These are phyloP conservation scores for Naja naja DNA, from an alignment of 2,113 vertebrate genomes.

Conservation along the genomic window DNA sequence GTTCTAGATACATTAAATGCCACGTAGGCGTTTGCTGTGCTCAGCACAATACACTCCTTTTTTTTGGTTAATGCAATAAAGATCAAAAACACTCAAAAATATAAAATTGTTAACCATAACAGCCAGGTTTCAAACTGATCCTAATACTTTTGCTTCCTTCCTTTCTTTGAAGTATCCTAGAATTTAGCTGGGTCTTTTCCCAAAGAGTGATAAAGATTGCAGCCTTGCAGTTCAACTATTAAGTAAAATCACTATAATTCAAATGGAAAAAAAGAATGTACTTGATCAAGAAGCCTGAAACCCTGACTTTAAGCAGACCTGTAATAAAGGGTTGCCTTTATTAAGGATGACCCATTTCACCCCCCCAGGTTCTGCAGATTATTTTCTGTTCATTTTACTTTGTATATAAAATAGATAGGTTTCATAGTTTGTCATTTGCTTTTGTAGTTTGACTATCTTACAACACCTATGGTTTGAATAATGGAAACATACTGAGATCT, in stretches of 20 bases:
- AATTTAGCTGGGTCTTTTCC: neutral
- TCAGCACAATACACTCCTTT: neutral
- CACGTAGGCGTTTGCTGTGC: neutral
- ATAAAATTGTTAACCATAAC: neutral
- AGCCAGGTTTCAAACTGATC: neutral
- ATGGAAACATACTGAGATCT: slow-evolving; percentile 34
- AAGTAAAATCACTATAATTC: neutral
- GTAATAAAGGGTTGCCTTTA: neutral
- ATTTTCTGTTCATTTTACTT: slow-evolving; percentile 21
- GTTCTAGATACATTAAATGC: slow-evolving; percentile 2
- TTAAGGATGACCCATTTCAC: neutral
- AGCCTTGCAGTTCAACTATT: neutral
- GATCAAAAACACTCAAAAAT: neutral
- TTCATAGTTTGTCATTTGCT: slow-evolving; percentile 2
- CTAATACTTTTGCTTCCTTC: neutral
- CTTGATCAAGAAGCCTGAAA: neutral
- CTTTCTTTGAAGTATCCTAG: neutral
- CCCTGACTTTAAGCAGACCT: neutral
- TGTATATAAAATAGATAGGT: slow-evolving; percentile 26
- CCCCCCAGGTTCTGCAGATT: neutral
- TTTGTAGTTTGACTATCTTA: slow-evolving; percentile 31
- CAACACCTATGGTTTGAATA: slow-evolving; percentile 8
- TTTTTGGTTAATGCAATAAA: neutral
- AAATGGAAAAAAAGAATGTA: neutral
- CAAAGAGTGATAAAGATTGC: neutral